Evolutionary conservation across 2,113 vertebrate genomes (phyloP), one percentile per base, ranked within the genome.

Genomic region (Menidia beryllina): DNA sequence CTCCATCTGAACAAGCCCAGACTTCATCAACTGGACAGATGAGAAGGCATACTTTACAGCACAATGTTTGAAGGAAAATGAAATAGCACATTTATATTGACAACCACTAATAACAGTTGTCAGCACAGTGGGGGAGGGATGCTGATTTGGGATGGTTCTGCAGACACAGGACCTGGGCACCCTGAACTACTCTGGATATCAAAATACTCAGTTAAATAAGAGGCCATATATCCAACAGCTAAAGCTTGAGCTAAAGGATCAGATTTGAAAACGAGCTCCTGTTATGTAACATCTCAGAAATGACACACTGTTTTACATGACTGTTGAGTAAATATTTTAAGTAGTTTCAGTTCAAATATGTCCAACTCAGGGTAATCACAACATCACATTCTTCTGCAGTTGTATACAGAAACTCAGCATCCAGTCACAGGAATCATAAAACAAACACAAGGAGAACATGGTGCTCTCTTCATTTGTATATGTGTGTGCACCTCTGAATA

Each of bases 391-490:
- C 30, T 43, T 11, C 9, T 59, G 67, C 7, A 50, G 24, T 45
- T 26, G 5, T 15, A 43, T 15, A 17, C 11, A 43, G 14, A 14
- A 43, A 5, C 13, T 25, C 8, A 52, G 15, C 17, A 51, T 21
- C 49, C 13, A 43, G 19, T 8, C 14, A 17, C 2, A 19, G 47
- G 30, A 36, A 12, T 24, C 0, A 51, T 23, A 24, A 24, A 4
- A 88, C 87, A 84, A 78, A 74, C 79, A 86, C 73, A 72, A 53
- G 54, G 81, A 87, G 85, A 87, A 79, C 66, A 83, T 61, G 54
- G 45, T 59, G 73, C 65, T 70, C 71, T 75, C 73, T 65, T 74
- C 82, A 76, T 59, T 60, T 57, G 25, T 23, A 53, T 50, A 69
- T 67, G 24, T 74, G 56, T 56, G 45, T 41, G 76, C 70, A 62